Evolutionary conservation across 2,113 vertebrate species (phyloP).

Genomic region (Thamnaconus septentrionalis): DNA sequence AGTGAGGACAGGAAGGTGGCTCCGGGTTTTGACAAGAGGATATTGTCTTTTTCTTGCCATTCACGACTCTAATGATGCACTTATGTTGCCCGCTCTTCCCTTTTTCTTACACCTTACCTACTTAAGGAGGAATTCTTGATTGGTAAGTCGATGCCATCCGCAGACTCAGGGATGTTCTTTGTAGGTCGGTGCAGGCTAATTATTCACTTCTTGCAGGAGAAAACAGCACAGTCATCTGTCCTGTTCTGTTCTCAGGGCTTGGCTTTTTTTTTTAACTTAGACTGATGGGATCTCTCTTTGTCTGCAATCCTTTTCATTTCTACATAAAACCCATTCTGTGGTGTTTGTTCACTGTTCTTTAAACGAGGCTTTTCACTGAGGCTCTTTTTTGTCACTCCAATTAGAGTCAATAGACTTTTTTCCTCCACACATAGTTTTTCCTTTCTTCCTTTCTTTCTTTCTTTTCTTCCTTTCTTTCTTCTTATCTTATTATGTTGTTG

Average conservation of each 20-base stretch:
- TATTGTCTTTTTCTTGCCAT: conserved; percentile 98
- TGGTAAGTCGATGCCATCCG: conserved; percentile 99
- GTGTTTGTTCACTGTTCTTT: conserved; percentile 80
- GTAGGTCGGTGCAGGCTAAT: conserved; percentile 86
- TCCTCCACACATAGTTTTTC: conserved; percentile 66
- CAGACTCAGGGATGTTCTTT: conserved; percentile 94
- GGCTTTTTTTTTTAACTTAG: conserved; percentile 64
- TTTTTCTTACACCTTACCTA: conserved; percentile 99
- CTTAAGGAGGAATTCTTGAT: conserved; percentile 99
- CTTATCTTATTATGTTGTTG: conserved; percentile 41
- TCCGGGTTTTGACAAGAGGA: conserved; percentile 82
- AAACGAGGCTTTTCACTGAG: conserved; percentile 71
- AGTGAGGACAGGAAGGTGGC: conserved; percentile 51
- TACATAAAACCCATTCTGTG: conserved; percentile 77
- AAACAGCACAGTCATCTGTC: conserved; percentile 76
- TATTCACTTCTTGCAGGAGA: conserved; percentile 78
- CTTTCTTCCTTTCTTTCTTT: conserved; percentile 58
- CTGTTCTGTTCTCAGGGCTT: conserved; percentile 84
- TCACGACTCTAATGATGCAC: conserved; percentile 98
- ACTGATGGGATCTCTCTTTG: conserved; percentile 78
- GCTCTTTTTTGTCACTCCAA: conserved; percentile 69
- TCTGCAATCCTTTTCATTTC: conserved; percentile 80
- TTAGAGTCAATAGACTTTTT: conserved; percentile 68
- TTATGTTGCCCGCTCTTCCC: conserved; percentile 99
- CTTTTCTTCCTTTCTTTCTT: conserved; percentile 51